These are phyloP conservation scores for Synanthedon vespiformis DNA, from an alignment of 2,888 invertebrate genomes.

Conservation along the genomic window DNA sequence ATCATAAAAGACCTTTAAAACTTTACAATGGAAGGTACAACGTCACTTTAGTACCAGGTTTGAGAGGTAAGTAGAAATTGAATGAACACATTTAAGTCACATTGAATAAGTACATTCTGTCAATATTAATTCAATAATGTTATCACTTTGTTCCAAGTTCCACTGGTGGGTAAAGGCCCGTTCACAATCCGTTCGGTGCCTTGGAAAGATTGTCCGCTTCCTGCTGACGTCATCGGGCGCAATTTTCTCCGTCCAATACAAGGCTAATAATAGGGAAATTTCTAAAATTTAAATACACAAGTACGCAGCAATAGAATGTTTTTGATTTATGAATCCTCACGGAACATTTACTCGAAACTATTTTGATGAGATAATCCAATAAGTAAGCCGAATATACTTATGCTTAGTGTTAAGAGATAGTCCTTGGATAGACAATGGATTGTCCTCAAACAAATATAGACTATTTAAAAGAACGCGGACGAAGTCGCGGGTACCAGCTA, in stretches of 20 bases:
- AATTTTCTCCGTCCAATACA: slow-evolving; percentile 39
- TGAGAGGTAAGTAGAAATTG: slow-evolving; percentile 31
- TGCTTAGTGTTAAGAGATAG: no score
- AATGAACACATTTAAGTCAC: neutral
- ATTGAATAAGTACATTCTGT: neutral
- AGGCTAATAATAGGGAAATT: neutral
- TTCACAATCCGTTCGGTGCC: slow-evolving; percentile 38
- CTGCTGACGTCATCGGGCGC: slow-evolving; percentile 52
- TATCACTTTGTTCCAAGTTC: slow-evolving; percentile 21
- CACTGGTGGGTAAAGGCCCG: slow-evolving; percentile 45
- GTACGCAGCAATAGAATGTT: no score
- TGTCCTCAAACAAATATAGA: no score
- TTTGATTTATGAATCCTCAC: no score
- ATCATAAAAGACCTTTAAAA: slow-evolving; percentile 38
- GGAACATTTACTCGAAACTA: no score
- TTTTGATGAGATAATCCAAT: no score
- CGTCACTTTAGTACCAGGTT: slow-evolving; percentile 44
- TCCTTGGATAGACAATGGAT: no score
- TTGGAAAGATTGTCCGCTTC: slow-evolving; percentile 56
- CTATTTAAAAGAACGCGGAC: no score
- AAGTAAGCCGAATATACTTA: no score
- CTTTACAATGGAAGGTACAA: slow-evolving; percentile 47
- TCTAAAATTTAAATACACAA: neutral
- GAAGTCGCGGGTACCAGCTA: no score
- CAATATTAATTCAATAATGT: no score